phyloP scores from a whole-genome alignment of 2,113 vertebrate genomes.

The Grammatotria lemairii region DNA sequence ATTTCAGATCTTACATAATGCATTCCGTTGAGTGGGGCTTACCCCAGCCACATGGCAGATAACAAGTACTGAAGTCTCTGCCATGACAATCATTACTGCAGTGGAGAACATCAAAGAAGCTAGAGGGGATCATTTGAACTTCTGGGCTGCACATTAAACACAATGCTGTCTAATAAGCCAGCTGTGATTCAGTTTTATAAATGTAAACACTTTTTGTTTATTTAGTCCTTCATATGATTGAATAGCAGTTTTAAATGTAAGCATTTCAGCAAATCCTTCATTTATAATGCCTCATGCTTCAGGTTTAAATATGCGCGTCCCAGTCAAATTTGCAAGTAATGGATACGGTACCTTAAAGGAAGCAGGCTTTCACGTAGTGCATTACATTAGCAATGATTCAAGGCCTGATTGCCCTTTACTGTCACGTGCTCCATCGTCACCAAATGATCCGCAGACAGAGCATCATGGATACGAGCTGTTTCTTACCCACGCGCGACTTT shows the following conservation, averaged over 20 bases:
- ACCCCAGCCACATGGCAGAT: background rate
- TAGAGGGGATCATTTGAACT: background rate
- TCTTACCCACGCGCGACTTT: background rate
- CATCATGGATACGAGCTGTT: constrained; percentile 26
- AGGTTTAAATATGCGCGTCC: background rate
- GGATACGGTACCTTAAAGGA: background rate
- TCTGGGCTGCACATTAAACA: background rate
- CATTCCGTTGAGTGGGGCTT: background rate
- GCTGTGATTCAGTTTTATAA: background rate
- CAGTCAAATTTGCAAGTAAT: background rate
- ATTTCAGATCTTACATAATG: constrained; percentile 38
- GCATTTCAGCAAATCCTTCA: background rate
- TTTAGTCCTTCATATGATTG: background rate
- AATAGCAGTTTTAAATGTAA: background rate
- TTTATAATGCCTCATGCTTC: background rate
- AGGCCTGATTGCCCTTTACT: constrained; percentile 15
- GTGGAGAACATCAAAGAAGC: background rate
- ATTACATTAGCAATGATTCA: constrained; percentile 35
- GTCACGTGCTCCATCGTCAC: constrained; percentile 39
- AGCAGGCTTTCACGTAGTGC: background rate
- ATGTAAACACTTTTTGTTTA: background rate
- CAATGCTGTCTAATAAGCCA: background rate
- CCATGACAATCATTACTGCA: background rate
- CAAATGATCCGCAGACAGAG: constrained; percentile 8
- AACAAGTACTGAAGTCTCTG: background rate